Conservation (phyloP, 2,113 vertebrate species). For the Haplotaxodon microlepis region DNA sequence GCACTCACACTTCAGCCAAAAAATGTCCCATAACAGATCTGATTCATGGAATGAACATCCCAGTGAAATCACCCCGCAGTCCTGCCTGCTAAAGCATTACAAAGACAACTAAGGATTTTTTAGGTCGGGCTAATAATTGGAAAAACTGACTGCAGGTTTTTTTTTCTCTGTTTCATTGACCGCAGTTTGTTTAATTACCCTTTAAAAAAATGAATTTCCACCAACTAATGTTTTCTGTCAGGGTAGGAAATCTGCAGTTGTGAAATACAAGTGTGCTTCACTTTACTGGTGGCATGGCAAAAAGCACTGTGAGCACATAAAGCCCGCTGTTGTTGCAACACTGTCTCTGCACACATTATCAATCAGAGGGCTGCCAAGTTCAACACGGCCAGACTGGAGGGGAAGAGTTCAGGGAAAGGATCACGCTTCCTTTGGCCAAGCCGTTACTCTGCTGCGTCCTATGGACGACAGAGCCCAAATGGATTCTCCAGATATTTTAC, state of each 20-base stretch:
- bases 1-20: conserved; percentile 1
- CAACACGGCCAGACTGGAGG: conserved; percentile 41
- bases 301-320: not conserved
- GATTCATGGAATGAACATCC: conserved; percentile 41
- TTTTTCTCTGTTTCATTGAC: conserved; percentile 37
- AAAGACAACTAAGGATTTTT: conserved; percentile 63
- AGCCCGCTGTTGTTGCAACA: conserved; percentile 29
- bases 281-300: conserved; percentile 42
- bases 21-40: conserved; percentile 27
- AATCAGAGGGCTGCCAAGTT: conserved; percentile 42
- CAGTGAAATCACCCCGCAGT: conserved; percentile 22
- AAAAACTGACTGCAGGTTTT: conserved; percentile 64
- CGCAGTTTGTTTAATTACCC: conserved; percentile 60
- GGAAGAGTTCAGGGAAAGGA: conserved; percentile 52
- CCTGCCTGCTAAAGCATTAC: conserved; percentile 52
- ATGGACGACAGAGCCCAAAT: conserved; percentile 21
- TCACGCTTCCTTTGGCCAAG: conserved; percentile 16
- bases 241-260: conserved; percentile 48
- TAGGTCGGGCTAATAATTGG: conserved; percentile 72
- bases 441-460: not conserved
- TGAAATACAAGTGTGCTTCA: conserved; percentile 33
- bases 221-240: conserved; percentile 60
- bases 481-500: conserved; percentile 43
- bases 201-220: conserved; percentile 49
- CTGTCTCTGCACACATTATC: conserved; percentile 44